Evolutionary conservation across 2,797 vertebrate species (phyloP).

Genomic region (Spinus pinus): DNA sequence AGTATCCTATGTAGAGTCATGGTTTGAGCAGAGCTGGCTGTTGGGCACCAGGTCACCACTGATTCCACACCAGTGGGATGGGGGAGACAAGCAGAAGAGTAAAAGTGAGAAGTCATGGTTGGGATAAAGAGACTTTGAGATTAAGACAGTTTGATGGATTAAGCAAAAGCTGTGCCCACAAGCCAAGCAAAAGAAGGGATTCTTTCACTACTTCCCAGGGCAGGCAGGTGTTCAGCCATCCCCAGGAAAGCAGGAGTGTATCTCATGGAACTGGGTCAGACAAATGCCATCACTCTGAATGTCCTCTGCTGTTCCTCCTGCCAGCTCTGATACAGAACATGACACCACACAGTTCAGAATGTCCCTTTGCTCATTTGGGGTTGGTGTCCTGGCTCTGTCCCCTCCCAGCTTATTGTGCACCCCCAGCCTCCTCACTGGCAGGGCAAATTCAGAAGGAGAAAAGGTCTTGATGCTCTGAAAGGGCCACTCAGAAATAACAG

Average conservation of each 20-base stretch:
- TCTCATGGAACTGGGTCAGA: background rate
- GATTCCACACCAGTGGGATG: background rate
- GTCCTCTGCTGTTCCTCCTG: background rate
- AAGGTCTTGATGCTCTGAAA: background rate
- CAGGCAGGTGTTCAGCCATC: background rate
- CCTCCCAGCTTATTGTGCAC: background rate
- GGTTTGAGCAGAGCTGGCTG: background rate
- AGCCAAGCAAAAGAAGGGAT: background rate
- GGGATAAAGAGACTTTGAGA: background rate
- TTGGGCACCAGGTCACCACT: background rate
- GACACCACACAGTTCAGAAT: background rate
- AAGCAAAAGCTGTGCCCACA: background rate
- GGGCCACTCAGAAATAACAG: background rate
- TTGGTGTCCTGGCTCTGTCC: background rate
- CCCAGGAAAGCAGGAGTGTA: background rate
- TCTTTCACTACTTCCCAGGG: background rate
- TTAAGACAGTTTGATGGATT: background rate
- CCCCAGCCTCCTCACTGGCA: background rate
- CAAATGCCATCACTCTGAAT: background rate
- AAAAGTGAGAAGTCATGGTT: background rate
- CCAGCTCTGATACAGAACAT: background rate
- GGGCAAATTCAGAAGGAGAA: background rate
- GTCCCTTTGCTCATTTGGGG: background rate
- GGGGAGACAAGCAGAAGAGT: background rate
- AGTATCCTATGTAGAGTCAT: background rate